Conservation (phyloP, 2,113 vertebrate species). For the Hymenochirus boettgeri region DNA sequence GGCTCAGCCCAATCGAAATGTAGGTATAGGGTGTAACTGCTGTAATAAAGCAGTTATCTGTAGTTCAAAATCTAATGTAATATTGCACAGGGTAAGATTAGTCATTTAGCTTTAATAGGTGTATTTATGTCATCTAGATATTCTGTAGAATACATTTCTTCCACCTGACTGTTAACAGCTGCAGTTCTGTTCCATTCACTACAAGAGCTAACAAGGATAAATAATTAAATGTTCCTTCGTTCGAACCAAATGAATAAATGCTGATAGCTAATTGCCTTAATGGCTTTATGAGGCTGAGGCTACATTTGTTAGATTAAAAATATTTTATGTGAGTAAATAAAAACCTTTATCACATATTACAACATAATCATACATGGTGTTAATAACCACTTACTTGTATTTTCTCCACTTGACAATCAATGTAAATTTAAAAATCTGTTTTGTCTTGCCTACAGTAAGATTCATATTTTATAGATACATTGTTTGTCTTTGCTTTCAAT, state of each 20-base stretch:
- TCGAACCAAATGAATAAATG: neutral
- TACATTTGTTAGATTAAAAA: conserved; percentile 17
- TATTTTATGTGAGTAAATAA: conserved; percentile 4
- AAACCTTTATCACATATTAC: neutral
- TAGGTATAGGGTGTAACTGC: too few relatives aligned
- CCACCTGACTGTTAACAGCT: conserved; percentile 3
- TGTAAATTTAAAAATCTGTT: neutral
- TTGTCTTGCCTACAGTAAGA: neutral
- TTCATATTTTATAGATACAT: too few relatives aligned
- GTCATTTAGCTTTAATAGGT: neutral
- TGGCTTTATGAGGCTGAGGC: neutral
- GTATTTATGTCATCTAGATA: neutral
- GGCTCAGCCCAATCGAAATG: too few relatives aligned
- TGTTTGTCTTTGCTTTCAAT: neutral
- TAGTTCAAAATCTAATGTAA: too few relatives aligned
- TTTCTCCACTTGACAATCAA: neutral
- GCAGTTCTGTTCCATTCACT: neutral
- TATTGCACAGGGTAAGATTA: neutral
- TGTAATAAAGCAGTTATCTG: too few relatives aligned
- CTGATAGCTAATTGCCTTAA: conserved; percentile 12
- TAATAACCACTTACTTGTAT: neutral
- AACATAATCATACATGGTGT: neutral
- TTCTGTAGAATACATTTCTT: neutral
- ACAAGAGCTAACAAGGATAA: conserved; percentile 9
- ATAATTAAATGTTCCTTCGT: neutral